Evolutionary conservation across 2,888 invertebrate genomes (phyloP).

Genomic region (Helobdella robusta): DNA sequence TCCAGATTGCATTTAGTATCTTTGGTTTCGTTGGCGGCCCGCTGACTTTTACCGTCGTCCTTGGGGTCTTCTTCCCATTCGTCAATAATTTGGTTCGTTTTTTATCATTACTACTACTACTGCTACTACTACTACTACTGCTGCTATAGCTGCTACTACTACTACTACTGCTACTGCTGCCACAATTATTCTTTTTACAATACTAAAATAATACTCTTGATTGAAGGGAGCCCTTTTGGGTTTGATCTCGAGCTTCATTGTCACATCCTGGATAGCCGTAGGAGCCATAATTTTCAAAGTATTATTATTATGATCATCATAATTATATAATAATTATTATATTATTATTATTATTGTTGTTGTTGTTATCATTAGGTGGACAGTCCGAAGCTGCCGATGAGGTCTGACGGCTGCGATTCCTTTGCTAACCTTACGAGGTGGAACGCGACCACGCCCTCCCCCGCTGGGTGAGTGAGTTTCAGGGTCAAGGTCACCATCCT

Average conservation of each 20-base stretch:
- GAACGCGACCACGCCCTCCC: too few relatives aligned
- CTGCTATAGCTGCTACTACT: background rate
- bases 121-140: background rate
- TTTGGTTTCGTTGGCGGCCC: slow-evolving; percentile 46
- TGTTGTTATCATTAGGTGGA: too few relatives aligned
- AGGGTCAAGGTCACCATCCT: background rate
- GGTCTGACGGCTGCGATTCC: too few relatives aligned
- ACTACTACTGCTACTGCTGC: background rate
- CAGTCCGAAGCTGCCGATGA: too few relatives aligned
- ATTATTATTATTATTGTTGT: too few relatives aligned
- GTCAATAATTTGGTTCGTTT: slow-evolving; percentile 34
- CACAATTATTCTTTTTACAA: background rate
- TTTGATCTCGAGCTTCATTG: slow-evolving; percentile 32
- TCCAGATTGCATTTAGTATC: slow-evolving; percentile 41
- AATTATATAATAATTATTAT: too few relatives aligned
- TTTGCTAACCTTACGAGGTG: too few relatives aligned
- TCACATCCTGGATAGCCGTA: slow-evolving; percentile 40
- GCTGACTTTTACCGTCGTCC: slow-evolving; percentile 38
- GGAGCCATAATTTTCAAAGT: slow-evolving; percentile 36
- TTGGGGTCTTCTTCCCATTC: slow-evolving; percentile 41
- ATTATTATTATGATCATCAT: background rate
- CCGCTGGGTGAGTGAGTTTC: too few relatives aligned
- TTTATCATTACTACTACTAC: background rate
- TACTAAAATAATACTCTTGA: background rate
- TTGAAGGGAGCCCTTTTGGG: slow-evolving; percentile 31